Conservation (phyloP, 1,140 invertebrate species). For the Cyrtorhinus lividipennis region DNA sequence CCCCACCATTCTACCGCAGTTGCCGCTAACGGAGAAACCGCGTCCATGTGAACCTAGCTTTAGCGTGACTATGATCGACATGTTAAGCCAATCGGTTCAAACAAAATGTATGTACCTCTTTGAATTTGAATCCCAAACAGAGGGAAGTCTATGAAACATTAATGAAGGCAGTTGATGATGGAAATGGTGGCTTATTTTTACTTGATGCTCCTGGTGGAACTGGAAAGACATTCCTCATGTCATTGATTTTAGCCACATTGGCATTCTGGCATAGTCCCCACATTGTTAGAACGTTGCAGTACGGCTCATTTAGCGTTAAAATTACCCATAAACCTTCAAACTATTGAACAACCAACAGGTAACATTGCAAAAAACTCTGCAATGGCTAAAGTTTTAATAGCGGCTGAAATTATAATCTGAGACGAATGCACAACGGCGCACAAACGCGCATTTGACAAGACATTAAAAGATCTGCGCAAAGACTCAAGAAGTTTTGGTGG, state of each 20-base stretch:
- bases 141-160: not conserved
- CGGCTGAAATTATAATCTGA: slow-evolving; percentile 29
- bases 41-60: too few relatives aligned
- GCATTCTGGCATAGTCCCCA: slow-evolving; percentile 33
- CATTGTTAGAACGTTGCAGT: slow-evolving; percentile 32
- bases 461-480: slow-evolving; percentile 27
- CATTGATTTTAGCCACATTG: slow-evolving; percentile 27
- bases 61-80: not conserved
- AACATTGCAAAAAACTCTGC: slow-evolving; percentile 27
- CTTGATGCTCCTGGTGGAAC: not conserved
- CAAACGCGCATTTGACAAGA: slow-evolving; percentile 26
- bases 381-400: slow-evolving; percentile 25
- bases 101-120: not conserved
- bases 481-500: slow-evolving; percentile 26
- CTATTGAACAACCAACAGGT: slow-evolving; percentile 26
- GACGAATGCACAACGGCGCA: slow-evolving; percentile 31
- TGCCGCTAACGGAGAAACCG: too few relatives aligned
- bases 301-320: slow-evolving; percentile 38
- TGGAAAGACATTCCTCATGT: slow-evolving; percentile 21
- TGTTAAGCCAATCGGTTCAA: not conserved
- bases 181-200: not conserved
- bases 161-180: not conserved
- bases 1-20: too few relatives aligned
- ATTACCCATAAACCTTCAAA: slow-evolving; percentile 29
- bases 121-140: not conserved